Conservation (phyloP, 1,140 invertebrate genomes). For the Tetragonula clypearis region DNA sequence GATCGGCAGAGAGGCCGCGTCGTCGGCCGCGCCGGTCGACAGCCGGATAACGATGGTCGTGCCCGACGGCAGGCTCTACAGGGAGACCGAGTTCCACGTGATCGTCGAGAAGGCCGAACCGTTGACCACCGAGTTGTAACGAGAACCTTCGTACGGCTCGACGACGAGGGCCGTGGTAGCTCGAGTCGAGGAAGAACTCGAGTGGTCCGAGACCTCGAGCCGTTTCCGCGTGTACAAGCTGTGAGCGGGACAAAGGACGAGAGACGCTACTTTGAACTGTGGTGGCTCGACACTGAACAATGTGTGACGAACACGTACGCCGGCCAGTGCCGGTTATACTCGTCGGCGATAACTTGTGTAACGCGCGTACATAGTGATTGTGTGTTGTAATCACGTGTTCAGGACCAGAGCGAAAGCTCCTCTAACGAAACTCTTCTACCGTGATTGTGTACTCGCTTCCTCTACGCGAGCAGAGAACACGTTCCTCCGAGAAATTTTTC, state of each 20-base stretch:
- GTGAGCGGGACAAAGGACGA: conserved; percentile 53
- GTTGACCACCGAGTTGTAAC: conserved; percentile 89
- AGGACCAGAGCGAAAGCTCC: neutral
- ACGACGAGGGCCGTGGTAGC: conserved; percentile 26
- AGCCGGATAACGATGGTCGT: conserved; percentile 85
- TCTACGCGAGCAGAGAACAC: too few species aligned
- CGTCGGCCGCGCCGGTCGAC: conserved; percentile 71
- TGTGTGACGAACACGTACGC: conserved; percentile 13
- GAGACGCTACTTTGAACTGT: neutral
- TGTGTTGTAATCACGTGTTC: neutral
- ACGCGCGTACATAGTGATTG: neutral
- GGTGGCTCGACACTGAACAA: neutral
- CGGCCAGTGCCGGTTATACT: neutral
- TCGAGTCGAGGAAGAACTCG: conserved; percentile 53
- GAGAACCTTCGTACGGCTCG: conserved; percentile 72
- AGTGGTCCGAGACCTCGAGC: conserved; percentile 53
- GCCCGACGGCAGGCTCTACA: conserved; percentile 90
- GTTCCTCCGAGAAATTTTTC: conserved; percentile 33
- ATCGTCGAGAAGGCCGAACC: conserved; percentile 91
- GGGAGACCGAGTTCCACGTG: conserved; percentile 92
- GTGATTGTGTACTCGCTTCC: neutral
- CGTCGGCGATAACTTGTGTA: neutral
- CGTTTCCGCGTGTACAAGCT: conserved; percentile 77
- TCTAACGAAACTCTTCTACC: neutral
- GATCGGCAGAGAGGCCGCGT: conserved; percentile 66